Percentiles rank a stretch among this genome's conserved stretches.
phyloP scores from a whole-genome alignment of 2,888 invertebrate species.

The Yponomeuta sedellus region DNA sequence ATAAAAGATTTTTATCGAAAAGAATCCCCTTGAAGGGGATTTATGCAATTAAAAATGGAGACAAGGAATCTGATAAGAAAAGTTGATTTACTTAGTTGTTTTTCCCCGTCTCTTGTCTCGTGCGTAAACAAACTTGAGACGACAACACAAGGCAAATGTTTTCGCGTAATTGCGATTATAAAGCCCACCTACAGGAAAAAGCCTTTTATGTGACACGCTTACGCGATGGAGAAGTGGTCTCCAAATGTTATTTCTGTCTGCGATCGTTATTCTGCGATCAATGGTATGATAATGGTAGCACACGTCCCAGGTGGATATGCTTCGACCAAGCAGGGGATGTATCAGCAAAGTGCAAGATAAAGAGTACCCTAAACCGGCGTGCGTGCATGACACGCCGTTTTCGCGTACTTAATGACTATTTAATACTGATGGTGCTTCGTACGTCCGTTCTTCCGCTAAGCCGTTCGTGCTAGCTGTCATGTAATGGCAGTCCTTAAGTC shows the following conservation, averaged over 20 bases:
- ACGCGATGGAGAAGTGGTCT: not conserved
- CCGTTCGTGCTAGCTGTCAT: too few species aligned
- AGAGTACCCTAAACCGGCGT: too few species aligned
- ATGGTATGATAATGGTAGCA: not conserved
- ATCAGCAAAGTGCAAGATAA: too few species aligned
- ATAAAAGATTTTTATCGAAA: slow-evolving; percentile 51
- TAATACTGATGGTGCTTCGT: too few species aligned
- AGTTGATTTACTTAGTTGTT: slow-evolving; percentile 22
- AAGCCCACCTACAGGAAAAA: not conserved
- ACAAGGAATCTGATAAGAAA: slow-evolving; percentile 39
- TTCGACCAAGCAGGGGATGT: too few species aligned
- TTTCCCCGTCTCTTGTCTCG: not conserved
- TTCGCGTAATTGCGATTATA: not conserved
- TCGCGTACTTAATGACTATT: too few species aligned
- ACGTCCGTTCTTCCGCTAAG: too few species aligned
- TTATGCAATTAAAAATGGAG: slow-evolving; percentile 60
- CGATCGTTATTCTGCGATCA: too few species aligned
- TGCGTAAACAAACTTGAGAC: not conserved
- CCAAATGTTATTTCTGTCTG: not conserved
- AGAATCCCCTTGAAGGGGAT: slow-evolving; percentile 56
- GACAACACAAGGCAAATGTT: not conserved
- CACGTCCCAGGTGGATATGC: too few species aligned
- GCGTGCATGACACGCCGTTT: too few species aligned
- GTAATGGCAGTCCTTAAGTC: too few species aligned
- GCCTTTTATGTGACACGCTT: not conserved